Evolutionary conservation across 1,140 invertebrate genomes (phyloP).

Genomic region (Drosophila mauritiana): DNA sequence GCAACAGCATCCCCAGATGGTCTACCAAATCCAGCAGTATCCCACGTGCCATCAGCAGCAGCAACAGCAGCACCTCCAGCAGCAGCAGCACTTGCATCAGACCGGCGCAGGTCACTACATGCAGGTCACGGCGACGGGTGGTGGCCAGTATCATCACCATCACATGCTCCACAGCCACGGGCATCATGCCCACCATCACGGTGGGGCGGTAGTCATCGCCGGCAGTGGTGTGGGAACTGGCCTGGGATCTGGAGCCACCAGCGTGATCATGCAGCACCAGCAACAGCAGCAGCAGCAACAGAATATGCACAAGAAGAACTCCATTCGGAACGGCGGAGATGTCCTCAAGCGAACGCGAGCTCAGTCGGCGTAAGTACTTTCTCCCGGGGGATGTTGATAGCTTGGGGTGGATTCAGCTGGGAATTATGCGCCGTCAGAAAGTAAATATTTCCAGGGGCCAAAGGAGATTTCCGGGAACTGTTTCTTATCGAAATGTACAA

Average conservation of each 20-base stretch:
- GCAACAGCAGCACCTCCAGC: constrained; percentile 60
- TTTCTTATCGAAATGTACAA: constrained; percentile 4
- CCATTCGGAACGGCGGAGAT: constrained; percentile 88
- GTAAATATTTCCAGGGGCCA: not conserved
- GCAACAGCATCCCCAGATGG: constrained; percentile 77
- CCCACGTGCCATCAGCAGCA: constrained; percentile 83
- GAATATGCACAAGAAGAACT: constrained; percentile 88
- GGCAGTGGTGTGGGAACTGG: constrained; percentile 83
- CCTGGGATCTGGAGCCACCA: constrained; percentile 83
- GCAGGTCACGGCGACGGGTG: constrained; percentile 84
- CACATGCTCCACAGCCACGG: constrained; percentile 83
- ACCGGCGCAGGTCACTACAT: constrained; percentile 54
- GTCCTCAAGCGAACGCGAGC: constrained; percentile 88
- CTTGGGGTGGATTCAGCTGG: not conserved
- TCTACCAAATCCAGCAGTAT: constrained; percentile 81
- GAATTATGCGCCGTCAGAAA: not conserved
- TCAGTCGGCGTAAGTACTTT: constrained; percentile 88
- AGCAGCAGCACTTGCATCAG: constrained; percentile 62
- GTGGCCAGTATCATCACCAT: constrained; percentile 84
- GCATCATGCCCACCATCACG: constrained; percentile 83
- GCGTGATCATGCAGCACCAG: constrained; percentile 85
- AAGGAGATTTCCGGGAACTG: constrained; percentile 10
- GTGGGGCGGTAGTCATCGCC: constrained; percentile 79
- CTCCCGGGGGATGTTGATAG: not conserved
- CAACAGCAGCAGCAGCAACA: constrained; percentile 83